Evolutionary conservation across 2,888 invertebrate species (phyloP).

Genomic region (Lochmaea crataegi): DNA sequence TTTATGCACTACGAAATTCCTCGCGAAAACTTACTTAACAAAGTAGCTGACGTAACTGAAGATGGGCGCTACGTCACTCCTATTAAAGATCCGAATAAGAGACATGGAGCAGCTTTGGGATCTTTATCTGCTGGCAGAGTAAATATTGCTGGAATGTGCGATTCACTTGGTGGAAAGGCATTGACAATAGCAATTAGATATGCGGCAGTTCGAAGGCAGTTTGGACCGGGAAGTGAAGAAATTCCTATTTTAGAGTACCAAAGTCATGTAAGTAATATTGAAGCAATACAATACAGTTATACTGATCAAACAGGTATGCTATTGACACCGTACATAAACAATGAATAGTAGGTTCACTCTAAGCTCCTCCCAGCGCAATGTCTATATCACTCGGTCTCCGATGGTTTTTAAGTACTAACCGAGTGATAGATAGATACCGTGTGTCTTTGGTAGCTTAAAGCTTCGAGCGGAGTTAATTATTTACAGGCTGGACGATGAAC

Average conservation of each 20-base stretch:
- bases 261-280: slow-evolving; percentile 73
- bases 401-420: too few species aligned
- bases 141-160: slow-evolving; percentile 75
- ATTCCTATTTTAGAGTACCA: slow-evolving; percentile 92
- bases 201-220: slow-evolving; percentile 88
- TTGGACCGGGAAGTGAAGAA: slow-evolving; percentile 82
- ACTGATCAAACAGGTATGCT: too few species aligned
- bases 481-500: too few species aligned
- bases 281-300: too few species aligned
- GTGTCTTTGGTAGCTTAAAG: too few species aligned
- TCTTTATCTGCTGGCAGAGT: slow-evolving; percentile 86
- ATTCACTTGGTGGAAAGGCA: slow-evolving; percentile 76
- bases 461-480: too few species aligned
- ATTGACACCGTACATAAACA: too few species aligned
- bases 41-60: slow-evolving; percentile 86
- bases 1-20: slow-evolving; percentile 86
- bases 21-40: slow-evolving; percentile 83
- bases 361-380: too few species aligned
- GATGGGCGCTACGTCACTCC: slow-evolving; percentile 85
- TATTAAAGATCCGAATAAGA: slow-evolving; percentile 84
- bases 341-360: too few species aligned
- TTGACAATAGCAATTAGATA: slow-evolving; percentile 88
- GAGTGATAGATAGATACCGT: too few species aligned
- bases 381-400: too few species aligned
- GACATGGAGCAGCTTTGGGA: slow-evolving; percentile 87